Evolutionary conservation across 2,888 invertebrate genomes (phyloP).

Genomic region (Pachycephus smyrnensis): DNA sequence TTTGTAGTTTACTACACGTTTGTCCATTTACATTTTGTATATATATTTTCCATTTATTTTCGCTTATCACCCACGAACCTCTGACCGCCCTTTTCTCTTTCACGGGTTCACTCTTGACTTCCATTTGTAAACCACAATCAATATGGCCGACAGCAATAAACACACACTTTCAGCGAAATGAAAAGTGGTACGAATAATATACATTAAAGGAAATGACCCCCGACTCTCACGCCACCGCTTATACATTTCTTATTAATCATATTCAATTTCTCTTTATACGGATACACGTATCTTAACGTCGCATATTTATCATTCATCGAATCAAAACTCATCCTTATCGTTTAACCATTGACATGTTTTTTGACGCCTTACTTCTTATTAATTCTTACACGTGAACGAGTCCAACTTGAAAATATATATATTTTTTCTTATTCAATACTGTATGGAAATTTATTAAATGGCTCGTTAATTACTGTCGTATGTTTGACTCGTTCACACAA

Average conservation of each 20-base stretch:
- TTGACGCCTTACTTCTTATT: not conserved
- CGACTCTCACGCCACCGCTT: not conserved
- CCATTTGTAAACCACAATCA: not conserved
- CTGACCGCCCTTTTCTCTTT: not conserved
- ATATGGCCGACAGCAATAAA: not conserved
- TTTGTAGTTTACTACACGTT: not conserved
- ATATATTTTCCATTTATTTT: not conserved
- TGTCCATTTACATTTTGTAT: not conserved
- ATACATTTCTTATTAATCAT: not conserved
- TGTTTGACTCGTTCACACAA: constrained; percentile 28
- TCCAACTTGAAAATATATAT: not conserved
- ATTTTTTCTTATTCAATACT: not conserved
- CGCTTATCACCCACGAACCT: not conserved
- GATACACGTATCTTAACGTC: not conserved
- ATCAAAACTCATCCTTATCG: not conserved
- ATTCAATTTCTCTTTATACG: not conserved
- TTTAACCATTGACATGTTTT: not conserved
- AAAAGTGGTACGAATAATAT: not conserved
- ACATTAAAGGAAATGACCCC: not conserved
- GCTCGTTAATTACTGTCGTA: not conserved
- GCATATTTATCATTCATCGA: not conserved
- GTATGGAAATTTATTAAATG: not conserved
- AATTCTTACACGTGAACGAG: not conserved
- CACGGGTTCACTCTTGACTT: not conserved
- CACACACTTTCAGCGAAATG: not conserved